These are phyloP conservation scores for Chaitophorus viminalis DNA, from an alignment of 2,888 invertebrate genomes.

Conservation along the genomic window DNA sequence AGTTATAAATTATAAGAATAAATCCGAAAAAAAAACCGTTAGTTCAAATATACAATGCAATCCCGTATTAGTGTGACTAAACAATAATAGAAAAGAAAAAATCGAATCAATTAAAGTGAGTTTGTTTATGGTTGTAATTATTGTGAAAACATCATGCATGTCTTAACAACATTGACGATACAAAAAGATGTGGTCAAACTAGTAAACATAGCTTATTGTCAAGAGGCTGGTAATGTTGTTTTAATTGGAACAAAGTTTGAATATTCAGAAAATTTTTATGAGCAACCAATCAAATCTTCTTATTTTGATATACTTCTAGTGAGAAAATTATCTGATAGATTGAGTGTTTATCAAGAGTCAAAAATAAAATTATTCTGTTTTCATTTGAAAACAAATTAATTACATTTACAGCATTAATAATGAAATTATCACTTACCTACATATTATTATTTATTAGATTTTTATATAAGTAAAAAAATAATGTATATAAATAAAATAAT, in stretches of 20 bases:
- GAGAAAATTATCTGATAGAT: conserved; percentile 14
- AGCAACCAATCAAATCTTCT: neutral
- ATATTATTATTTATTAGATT: neutral
- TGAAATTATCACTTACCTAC: neutral
- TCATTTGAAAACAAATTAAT: conserved; percentile 9
- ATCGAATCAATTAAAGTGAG: too few species aligned
- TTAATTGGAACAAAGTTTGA: conserved; percentile 3
- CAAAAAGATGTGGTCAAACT: conserved; percentile 6
- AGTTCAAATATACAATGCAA: too few species aligned
- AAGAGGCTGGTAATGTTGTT: neutral
- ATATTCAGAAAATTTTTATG: conserved; percentile 9
- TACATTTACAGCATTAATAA: neutral
- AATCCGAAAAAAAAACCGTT: too few species aligned
- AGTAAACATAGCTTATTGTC: conserved; percentile 13
- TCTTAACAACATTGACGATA: too few species aligned
- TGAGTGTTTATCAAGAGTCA: neutral
- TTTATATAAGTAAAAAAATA: neutral
- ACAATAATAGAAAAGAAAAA: too few species aligned
- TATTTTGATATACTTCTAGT: conserved; percentile 12
- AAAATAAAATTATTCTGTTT: conserved; percentile 23
- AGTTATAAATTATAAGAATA: too few species aligned
- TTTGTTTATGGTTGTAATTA: too few species aligned
- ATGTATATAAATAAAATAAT: neutral
- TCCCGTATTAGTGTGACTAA: too few species aligned
- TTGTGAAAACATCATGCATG: too few species aligned